phyloP scores from a whole-genome alignment of 2,113 vertebrate species.

The Eulacestoma nigropectus region DNA sequence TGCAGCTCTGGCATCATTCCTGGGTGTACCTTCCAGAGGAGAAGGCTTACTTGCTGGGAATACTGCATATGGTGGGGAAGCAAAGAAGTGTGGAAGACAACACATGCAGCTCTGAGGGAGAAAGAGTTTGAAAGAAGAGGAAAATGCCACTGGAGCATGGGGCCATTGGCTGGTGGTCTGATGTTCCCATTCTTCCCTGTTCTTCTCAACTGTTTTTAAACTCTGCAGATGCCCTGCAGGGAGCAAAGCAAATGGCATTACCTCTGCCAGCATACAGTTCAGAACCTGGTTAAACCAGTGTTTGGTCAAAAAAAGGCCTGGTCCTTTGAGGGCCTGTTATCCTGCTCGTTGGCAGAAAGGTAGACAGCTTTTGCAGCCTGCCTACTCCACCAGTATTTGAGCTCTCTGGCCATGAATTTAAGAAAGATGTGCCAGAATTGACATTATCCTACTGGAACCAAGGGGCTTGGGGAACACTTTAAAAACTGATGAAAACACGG shows the following conservation, averaged over 20 bases:
- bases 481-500: conserved; percentile 21
- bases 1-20: neutral
- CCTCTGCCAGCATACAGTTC: neutral
- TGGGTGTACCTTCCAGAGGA: neutral
- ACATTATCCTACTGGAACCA: conserved; percentile 6
- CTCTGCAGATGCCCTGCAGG: neutral
- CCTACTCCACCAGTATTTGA: neutral
- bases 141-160: neutral
- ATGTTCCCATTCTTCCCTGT: neutral
- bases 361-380: neutral
- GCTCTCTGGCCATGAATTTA: neutral
- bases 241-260: neutral
- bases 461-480: conserved; percentile 11
- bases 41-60: neutral
- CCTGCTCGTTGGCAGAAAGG: neutral
- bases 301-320: neutral
- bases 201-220: neutral
- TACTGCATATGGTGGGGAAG: neutral
- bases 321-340: neutral
- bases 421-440: conserved; percentile 24
- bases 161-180: neutral
- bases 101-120: neutral
- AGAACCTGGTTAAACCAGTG: neutral
- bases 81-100: neutral
- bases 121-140: neutral